A percentile compares a stretch with the other conserved stretches of the same genome.
Conservation (phyloP, 1,140 invertebrate species). For the Atta colombica region DNA sequence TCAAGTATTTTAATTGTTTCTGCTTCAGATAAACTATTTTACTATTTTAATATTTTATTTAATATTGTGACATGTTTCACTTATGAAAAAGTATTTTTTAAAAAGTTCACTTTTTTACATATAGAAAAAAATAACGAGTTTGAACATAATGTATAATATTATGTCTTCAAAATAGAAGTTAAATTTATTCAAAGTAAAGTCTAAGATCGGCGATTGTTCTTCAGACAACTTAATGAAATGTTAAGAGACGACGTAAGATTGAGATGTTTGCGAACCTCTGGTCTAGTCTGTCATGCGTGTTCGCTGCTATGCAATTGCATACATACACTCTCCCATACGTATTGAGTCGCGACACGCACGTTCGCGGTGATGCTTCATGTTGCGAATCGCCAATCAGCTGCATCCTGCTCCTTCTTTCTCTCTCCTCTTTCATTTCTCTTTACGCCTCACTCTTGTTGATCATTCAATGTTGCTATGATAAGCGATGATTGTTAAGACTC, state of each 20-base stretch:
- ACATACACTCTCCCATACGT: conserved; percentile 13
- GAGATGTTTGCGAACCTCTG: conserved; percentile 14
- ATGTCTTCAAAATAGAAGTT: not conserved
- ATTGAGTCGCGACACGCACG: conserved; percentile 41
- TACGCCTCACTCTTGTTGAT: not conserved
- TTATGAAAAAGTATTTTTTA: not conserved
- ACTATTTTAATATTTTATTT: conserved; percentile 15
- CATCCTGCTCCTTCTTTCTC: conserved; percentile 78
- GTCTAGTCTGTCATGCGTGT: not conserved
- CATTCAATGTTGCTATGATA: conserved; percentile 39
- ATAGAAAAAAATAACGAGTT: not conserved
- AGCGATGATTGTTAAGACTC: conserved; percentile 36
- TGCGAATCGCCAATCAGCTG: conserved; percentile 75
- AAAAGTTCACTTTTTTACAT: not conserved
- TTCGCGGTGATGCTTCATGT: conserved; percentile 44
- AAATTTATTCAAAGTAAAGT: not conserved
- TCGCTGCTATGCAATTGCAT: conserved; percentile 13
- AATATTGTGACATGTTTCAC: not conserved
- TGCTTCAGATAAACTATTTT: not conserved
- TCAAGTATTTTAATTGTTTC: conserved; percentile 1
- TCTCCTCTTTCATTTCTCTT: conserved; percentile 35
- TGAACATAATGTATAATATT: not conserved
- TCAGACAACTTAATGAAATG: not conserved
- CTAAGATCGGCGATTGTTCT: not conserved
- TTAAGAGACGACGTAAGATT: not conserved